A percentile compares a stretch with the other conserved stretches of the same genome.
Evolutionary conservation across 1,140 invertebrate species (phyloP).

Genomic region (Acromyrmex charruanus): DNA sequence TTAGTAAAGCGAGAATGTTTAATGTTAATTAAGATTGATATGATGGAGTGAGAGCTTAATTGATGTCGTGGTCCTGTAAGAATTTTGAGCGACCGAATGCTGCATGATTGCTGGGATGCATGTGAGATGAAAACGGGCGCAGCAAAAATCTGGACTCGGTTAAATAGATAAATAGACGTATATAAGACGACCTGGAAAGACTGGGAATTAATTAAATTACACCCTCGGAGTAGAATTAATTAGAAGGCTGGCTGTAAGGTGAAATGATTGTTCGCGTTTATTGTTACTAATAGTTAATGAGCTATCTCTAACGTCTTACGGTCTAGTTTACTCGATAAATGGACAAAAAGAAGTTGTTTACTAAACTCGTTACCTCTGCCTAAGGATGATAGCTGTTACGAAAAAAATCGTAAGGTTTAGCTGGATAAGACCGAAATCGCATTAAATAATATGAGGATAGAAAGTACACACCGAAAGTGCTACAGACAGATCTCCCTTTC

Average conservation of each 20-base stretch:
- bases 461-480: slow-evolving; percentile 60
- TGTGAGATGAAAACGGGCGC: slow-evolving; percentile 27
- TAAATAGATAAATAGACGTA: slow-evolving; percentile 73
- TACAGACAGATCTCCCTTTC: slow-evolving; percentile 41
- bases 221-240: slow-evolving; percentile 60
- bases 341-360: slow-evolving; percentile 58
- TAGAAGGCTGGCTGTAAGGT: slow-evolving; percentile 66
- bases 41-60: not conserved
- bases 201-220: slow-evolving; percentile 69
- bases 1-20: slow-evolving; percentile 27
- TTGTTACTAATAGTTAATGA: slow-evolving; percentile 75
- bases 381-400: slow-evolving; percentile 69
- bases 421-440: slow-evolving; percentile 63
- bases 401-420: slow-evolving; percentile 59
- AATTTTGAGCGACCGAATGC: slow-evolving; percentile 34
- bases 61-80: slow-evolving; percentile 6
- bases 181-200: slow-evolving; percentile 65
- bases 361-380: slow-evolving; percentile 74
- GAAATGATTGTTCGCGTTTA: slow-evolving; percentile 72
- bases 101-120: slow-evolving; percentile 22
- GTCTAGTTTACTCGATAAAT: slow-evolving; percentile 75
- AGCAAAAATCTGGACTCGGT: slow-evolving; percentile 57
- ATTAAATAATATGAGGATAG: slow-evolving; percentile 49
- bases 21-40: slow-evolving; percentile 44
- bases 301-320: slow-evolving; percentile 74